Base-by-base conservation (phyloP, 2,888 invertebrate genomes). In the Aspidapion aeneum region DNA sequence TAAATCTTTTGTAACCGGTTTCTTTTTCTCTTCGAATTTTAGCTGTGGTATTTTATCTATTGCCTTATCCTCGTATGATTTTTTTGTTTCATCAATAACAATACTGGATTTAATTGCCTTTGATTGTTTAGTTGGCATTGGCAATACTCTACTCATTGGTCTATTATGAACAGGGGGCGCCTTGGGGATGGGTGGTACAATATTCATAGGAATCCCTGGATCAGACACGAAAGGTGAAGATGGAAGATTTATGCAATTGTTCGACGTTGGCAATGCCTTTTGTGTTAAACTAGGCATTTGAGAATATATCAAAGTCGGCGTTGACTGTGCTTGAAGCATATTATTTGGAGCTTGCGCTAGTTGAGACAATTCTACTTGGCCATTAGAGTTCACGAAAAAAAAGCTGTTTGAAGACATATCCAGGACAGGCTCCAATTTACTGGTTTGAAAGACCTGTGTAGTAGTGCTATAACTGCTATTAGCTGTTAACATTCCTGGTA, bases 401-500 rank as follows among this genome's bases (percentile, higher is more conserved):
- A 87, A 90, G 66, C 88, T 76, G 66, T 79, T 89, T 7, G 88
- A 83, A 2, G 90, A 87, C 60, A 90, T 86, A 76, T 91, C 91
- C 17, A 90, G 87, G 60, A 91, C 87, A 1, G 93, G 91, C 73
- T 92, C 91, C 75, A 92, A 87, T 79, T 93, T 93, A 68, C 92
- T 91, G 0, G 92, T 91, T 82, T 93, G 92, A 79, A 91, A 91
- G 48, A 91, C 91, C 81, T 90, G 90, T 0, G 93, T 93, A 1
- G 93, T 93, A 18, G 93, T 91, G 18, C 90, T 90, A 75, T 91
- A 93, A 75, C 92, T 92, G 73, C 92, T 91, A 73, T 90, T 90
- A 72, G 90, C 89, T 61, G 91, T 90, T 22, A 92, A 82, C 1
- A 92, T 88, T 55, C 92, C 91, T 66, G 90, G 91, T 82, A 92